Evolutionary conservation across 2,113 vertebrate species (phyloP).

Genomic region (Phalacrocorax aristotelis): DNA sequence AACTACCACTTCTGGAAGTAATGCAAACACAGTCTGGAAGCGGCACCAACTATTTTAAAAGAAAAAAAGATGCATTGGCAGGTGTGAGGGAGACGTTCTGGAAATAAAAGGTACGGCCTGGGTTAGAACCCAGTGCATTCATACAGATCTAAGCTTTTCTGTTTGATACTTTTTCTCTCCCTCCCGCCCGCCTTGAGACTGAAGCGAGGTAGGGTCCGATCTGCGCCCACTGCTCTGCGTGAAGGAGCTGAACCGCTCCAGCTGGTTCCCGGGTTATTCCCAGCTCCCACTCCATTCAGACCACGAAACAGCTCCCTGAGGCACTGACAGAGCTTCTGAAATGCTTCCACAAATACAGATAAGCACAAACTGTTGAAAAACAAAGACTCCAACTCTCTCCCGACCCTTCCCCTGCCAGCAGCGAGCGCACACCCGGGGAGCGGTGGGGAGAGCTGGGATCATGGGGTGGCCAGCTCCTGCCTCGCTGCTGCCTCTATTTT

Average conservation of each 20-base stretch:
- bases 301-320: neutral
- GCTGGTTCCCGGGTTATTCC: neutral
- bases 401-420: neutral
- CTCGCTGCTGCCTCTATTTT: neutral
- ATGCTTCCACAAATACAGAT: neutral
- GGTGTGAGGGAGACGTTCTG: neutral
- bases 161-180: neutral
- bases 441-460: accelerated
- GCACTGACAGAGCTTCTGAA: neutral
- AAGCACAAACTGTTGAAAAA: neutral
- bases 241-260: neutral
- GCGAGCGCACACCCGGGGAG: neutral
- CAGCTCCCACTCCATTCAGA: neutral
- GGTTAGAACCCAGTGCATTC: neutral
- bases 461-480: neutral
- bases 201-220: neutral
- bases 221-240: neutral
- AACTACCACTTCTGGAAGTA: neutral
- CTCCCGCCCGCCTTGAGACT: neutral
- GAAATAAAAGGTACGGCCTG: neutral
- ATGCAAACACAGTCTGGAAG: neutral
- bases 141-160: neutral
- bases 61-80: neutral
- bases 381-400: neutral
- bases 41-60: neutral